Base-by-base conservation (phyloP, 2,113 vertebrate species). In the Chionodraco myersi region DNA sequence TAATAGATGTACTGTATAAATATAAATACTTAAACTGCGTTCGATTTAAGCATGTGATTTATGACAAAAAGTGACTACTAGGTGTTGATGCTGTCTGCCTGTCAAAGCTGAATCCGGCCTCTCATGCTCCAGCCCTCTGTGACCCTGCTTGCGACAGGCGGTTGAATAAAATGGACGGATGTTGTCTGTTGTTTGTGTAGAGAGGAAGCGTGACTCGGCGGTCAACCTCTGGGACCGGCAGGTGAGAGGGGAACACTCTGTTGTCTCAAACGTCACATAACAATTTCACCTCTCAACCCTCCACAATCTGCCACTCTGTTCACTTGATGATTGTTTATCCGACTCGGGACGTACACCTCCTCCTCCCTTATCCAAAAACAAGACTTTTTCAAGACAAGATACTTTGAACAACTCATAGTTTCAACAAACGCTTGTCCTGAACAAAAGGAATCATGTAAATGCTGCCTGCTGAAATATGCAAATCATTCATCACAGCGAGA, bases 261-360 rank as follows among this genome's bases (percentile, higher is more conserved):
- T 81, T 71, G 62, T 63, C 71, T 68, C 71, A 58, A 80, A 76
- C 58, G 23, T 76, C 76, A 77, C 78, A 49, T 36, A 75, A 75
- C 79, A 77, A 61, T 76, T 81, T 84, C 36, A 9, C 61, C 65
- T 75, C 77, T 77, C 64, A 18, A 71, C 76, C 73, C 51, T 44
- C 44, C 59, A 13, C 0, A 49, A 82, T 63, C 64, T 74, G 72
- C 61, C 76, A 70, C 52, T 48, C 84, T 30, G 30, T 82, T 79
- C 23, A 75, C 82, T 65, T 78, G 44, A 66, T 58, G 65, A 78
- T 75, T 84, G 58, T 77, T 82, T 80, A 69, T 76, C 64, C 80
- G 23, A 26, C 60, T 44, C 14, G 34, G 72, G 78, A 80, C 66
- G 41, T 9, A 63, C 21, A 52, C 59, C 45, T 62, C 77, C 68